phyloP scores from a whole-genome alignment of 2,113 vertebrate species.

The Pseudonaja textilis region DNA sequence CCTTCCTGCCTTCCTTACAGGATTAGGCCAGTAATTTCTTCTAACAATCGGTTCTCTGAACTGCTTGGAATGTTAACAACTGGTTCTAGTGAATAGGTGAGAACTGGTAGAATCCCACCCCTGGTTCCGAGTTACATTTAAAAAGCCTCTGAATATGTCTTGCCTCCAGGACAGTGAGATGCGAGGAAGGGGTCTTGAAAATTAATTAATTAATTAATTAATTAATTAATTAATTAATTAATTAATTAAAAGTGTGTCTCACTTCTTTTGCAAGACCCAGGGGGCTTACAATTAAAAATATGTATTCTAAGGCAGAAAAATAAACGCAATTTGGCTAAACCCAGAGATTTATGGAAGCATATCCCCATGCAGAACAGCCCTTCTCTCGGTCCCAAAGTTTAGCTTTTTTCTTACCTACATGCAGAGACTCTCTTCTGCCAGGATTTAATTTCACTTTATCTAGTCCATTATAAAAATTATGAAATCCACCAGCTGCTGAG shows the following conservation, averaged over 20 bases:
- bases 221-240: neutral
- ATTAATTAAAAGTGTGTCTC: neutral
- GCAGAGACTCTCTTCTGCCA: neutral
- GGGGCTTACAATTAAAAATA: neutral
- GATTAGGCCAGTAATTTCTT: too few relatives aligned
- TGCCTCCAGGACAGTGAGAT: neutral
- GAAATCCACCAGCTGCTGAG: neutral
- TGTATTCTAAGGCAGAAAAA: neutral
- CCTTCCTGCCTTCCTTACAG: too few relatives aligned
- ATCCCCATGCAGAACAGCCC: neutral
- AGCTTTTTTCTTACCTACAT: neutral
- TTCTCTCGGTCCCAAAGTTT: neutral
- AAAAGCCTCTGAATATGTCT: neutral
- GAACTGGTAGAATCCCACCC: too few relatives aligned
- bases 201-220: neutral
- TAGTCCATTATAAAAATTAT: neutral
- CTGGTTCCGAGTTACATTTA: neutral
- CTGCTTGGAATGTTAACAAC: too few relatives aligned
- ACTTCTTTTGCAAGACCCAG: neutral
- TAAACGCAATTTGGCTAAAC: neutral
- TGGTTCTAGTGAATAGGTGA: too few relatives aligned
- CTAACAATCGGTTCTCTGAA: too few relatives aligned
- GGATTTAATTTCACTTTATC: neutral
- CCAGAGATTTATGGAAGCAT: neutral
- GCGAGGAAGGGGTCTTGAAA: neutral